Conservation (phyloP, 2,797 vertebrate species). For the Labroides dimidiatus region DNA sequence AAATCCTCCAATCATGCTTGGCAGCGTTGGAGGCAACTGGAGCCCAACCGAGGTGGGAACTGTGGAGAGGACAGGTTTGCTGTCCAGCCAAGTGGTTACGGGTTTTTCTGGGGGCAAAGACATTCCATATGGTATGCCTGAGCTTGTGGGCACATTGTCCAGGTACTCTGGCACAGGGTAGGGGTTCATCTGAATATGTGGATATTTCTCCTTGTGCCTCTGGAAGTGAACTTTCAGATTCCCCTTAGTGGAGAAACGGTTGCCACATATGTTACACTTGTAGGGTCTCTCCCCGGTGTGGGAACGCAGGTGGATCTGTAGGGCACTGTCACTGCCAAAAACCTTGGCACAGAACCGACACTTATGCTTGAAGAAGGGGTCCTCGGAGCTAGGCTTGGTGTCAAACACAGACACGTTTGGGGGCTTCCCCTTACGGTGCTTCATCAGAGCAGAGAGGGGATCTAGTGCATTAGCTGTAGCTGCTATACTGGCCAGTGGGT, state of each 20-base stretch:
- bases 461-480: conserved; percentile 97
- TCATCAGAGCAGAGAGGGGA: conserved; percentile 95
- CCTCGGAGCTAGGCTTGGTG: conserved; percentile 95
- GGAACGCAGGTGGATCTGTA: conserved; percentile 99
- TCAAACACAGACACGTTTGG: conserved; percentile 98
- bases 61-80: conserved; percentile 94
- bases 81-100: conserved; percentile 98
- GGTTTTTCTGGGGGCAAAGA: conserved; percentile 98
- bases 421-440: conserved; percentile 98
- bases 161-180: conserved; percentile 99
- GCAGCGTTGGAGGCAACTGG: conserved; percentile 93
- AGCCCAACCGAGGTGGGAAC: conserved; percentile 91
- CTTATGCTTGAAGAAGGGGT: conserved; percentile 99
- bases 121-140: conserved; percentile 99
- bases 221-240: conserved; percentile 99
- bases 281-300: conserved; percentile 98
- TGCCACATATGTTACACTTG: conserved; percentile 99
- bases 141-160: conserved; percentile 98
- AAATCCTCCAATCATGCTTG: conserved; percentile 87
- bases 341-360: conserved; percentile 99
- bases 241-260: conserved; percentile 99
- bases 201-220: conserved; percentile 99
- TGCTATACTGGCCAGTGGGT: conserved; percentile 97
- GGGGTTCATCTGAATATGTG: conserved; percentile 99
- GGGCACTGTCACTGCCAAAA: conserved; percentile 98